Evolutionary conservation across 1,140 invertebrate genomes (phyloP).

Genomic region (Drosophila yakuba): DNA sequence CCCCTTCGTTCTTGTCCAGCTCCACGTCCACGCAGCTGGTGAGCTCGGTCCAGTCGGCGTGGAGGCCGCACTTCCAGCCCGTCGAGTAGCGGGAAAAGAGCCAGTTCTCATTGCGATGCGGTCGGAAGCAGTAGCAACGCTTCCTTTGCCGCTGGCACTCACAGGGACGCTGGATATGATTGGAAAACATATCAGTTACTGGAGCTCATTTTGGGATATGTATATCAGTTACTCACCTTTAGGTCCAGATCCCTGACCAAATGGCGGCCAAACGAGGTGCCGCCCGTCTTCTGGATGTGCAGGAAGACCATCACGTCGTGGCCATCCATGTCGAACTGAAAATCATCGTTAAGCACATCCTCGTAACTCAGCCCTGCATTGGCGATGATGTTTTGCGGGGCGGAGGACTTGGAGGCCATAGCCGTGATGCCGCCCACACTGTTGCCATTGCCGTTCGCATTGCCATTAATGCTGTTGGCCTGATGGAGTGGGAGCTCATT

Average conservation of each 20-base stretch:
- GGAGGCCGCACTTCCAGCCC: constrained; percentile 99
- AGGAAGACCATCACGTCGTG: constrained; percentile 99
- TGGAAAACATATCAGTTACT: background rate
- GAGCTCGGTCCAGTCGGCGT: constrained; percentile 99
- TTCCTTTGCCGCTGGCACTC: constrained; percentile 94
- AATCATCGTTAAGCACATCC: constrained; percentile 93
- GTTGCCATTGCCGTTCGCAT: constrained; percentile 46
- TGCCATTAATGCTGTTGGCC: constrained; percentile 45
- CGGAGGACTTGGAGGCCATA: constrained; percentile 63
- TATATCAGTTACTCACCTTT: constrained; percentile 85
- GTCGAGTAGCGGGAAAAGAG: constrained; percentile 99
- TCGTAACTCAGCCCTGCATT: constrained; percentile 90
- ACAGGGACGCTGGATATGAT: constrained; percentile 89
- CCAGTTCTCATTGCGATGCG: constrained; percentile 96
- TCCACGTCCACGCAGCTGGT: constrained; percentile 95
- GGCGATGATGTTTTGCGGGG: constrained; percentile 78
- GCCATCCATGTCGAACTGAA: constrained; percentile 94
- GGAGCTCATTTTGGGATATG: background rate
- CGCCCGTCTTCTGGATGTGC: constrained; percentile 97
- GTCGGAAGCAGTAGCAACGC: constrained; percentile 96
- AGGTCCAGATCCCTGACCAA: constrained; percentile 96
- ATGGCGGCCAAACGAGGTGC: constrained; percentile 97
- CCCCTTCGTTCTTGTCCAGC: constrained; percentile 94
- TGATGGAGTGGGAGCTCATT: constrained; percentile 75
- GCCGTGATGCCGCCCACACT: constrained; percentile 59